Evolutionary conservation across 2,888 invertebrate genomes (phyloP), one percentile per base, ranked within the genome.

Genomic region (Ommatoiulus sabulosus): DNA sequence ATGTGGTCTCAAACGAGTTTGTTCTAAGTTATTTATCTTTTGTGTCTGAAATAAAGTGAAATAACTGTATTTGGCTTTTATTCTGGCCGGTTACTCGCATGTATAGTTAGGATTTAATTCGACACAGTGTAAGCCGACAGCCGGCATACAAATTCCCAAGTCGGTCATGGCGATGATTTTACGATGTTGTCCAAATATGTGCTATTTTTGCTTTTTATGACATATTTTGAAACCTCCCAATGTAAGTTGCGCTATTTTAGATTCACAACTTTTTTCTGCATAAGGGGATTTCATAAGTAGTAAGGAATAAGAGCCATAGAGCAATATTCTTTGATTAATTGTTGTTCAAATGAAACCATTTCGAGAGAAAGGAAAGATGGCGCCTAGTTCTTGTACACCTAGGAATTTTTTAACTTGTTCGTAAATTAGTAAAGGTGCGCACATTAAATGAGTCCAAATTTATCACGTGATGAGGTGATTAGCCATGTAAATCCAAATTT

Each of bases 161-260:
- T 72, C 10, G 72, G 72, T 72, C 80, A 80, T 80, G 80, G 80
- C 80, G 35, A 80, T 80, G 35, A 15, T 12, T 24, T 80, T 80
- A 80, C 80, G 80, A 80, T 80, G 80, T 80, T 80, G 80, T 80
- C 80, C 80, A 43, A 80, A 80, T 80, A 80, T 80, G 80, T 80
- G 12, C 80, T 80, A 80, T 80, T 80, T 80, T 80, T 80, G 80
- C 80, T 80, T 80, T 80, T 80, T 80, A 80, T 80, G 80, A 80
- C 80, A 80, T 80, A 80, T 80, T 80, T 80, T 35, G 80, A 35
- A 80, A 80, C 35, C 12, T 80, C 80, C 3, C 35, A 35, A 35
- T 80, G 80, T 80, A 80, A 80, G 80, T 80, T 35, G 12, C 35
- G 10, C 12, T 80, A 0, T 4, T 80, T 24, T 80, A 24, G 20